Base-by-base conservation (phyloP, 2,888 invertebrate genomes). In the Muscina levida region DNA sequence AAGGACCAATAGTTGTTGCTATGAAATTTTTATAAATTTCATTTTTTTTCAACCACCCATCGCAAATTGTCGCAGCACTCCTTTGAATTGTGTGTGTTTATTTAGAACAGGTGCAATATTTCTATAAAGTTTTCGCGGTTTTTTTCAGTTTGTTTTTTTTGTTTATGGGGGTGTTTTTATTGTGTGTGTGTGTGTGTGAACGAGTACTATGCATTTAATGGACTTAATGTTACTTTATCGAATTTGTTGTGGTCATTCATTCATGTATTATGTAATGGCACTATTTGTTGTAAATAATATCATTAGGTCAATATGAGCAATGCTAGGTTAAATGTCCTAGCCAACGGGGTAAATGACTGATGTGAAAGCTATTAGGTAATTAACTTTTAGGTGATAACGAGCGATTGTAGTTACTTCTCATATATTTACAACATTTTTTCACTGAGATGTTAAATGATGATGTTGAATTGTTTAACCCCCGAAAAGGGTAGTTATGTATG, bases 1-100 rank as follows among this genome's bases (percentile, higher is more conserved):
- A 53, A 17, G 53, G 24, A 62, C 39, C 62, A n/a, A 11, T 39
- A 15, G 39, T 62, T 62, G 11, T 42, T 62, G 42, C 1, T 62
- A 62, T 62, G 39, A 62, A 42, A 19, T 39, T 62, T 62, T 42
- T 42, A 62, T 62, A 37, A 42, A 37, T 22, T 62, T 59, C 31
- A 31, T 56, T 59, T 17, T n/a, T 39, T n/a, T 39, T 2, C 37
- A 37, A 39, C 37, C 59, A 13, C 37, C 8, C 26, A n/a, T 39
- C 62, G 42, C 62, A 62, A 62, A 62, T 42, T 62, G 19, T 39
- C 39, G 1, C 11, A 0, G 22, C n/a, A n/a, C n/a, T 42, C 42
- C 19, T 42, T 39, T 22, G 62, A 42, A 62, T 11, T 62, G 13
- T 19, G 11, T n/a, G n/a, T 59, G 11, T 62, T 62, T 42, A 22